Evolutionary conservation across 2,888 invertebrate species (phyloP), one percentile per base, ranked within the genome.

Genomic region (Trichopria drosophilae): DNA sequence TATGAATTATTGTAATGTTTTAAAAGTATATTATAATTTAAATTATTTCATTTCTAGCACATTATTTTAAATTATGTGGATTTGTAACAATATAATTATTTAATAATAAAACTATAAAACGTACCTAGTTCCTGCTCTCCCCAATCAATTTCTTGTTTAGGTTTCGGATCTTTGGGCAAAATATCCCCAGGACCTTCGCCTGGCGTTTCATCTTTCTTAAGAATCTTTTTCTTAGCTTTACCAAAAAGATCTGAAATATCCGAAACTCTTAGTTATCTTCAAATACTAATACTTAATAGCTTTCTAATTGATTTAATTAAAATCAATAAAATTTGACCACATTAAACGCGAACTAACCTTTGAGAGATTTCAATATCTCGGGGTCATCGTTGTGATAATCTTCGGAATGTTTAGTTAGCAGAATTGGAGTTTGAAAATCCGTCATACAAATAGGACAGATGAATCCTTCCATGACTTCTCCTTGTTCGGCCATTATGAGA

Each of bases 391-490:
- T 86, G 74, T 97, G 96, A 44, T 84, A 81, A 54, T 87, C 87
- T 74, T 94, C 92, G 70, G 96, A 96, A 77, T 97, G 97, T 59
- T 83, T 82, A 45, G 90, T 88, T 47, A 97, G 80, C 69, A 88
- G 87, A 43, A 84, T 82, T 5, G 92, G 86, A 10, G 92, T 89
- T 69, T 90, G 89, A 36, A 93, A 81, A 75, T 97, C 95, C 28
- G 87, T 86, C 78, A 92, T 88, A 69, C 97, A 97, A 65, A 95
- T 91, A 0, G 97, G 96, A 75, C 97, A 97, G 7, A 97, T 79
- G 71, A 97, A 96, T 4, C 97, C 97, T 76, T 97, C 95, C 53
- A 90, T 88, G 65, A 83, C 81, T 4, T 73, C 76, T n/a, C n/a
- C n/a, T 29, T 81, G 81, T 41, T 78, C 79, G 55, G 79, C 66